A percentile compares a stretch with the other conserved stretches of the same genome.
phyloP scores from a whole-genome alignment of 2,888 invertebrate species.

The Chrysolina haemoptera region DNA sequence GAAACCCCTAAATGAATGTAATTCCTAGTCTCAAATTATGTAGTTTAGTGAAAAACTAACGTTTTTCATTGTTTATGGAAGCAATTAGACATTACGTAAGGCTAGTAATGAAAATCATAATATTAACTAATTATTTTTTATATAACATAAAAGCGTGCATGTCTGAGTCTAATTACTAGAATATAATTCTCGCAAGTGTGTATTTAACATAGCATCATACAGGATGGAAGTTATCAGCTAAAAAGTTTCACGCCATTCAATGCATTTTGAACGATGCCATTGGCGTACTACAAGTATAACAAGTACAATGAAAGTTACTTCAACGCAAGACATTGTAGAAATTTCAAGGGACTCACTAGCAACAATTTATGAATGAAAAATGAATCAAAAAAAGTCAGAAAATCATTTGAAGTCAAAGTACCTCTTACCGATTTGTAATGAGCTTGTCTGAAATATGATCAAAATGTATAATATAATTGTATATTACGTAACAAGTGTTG shows the following conservation, averaged over 20 bases:
- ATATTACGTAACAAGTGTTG: too few species aligned
- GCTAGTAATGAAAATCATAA: conserved; percentile 34
- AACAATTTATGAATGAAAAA: too few species aligned
- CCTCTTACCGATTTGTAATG: too few species aligned
- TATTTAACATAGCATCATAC: conserved; percentile 50
- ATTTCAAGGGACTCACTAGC: too few species aligned
- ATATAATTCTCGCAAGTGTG: conserved; percentile 50
- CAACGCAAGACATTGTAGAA: too few species aligned
- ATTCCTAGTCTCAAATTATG: background rate
- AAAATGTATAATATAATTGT: too few species aligned
- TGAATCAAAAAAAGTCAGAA: too few species aligned
- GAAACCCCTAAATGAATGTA: too few species aligned
- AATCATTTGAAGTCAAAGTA: too few species aligned
- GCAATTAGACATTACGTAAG: conserved; percentile 39
- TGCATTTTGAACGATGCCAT: conserved; percentile 45
- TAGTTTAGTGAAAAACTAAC: background rate
- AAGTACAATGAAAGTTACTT: too few species aligned
- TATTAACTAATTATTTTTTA: conserved; percentile 44
- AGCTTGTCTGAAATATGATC: too few species aligned
- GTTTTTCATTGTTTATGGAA: conserved; percentile 36
- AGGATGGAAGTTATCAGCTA: conserved; percentile 55
- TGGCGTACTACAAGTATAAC: background rate
- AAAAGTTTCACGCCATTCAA: conserved; percentile 57
- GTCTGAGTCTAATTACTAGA: conserved; percentile 46
- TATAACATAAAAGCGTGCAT: conserved; percentile 44